These are phyloP conservation scores for Sebastes hopkinsi DNA, from an alignment of 2,797 vertebrate genomes.

Conservation along the genomic window DNA sequence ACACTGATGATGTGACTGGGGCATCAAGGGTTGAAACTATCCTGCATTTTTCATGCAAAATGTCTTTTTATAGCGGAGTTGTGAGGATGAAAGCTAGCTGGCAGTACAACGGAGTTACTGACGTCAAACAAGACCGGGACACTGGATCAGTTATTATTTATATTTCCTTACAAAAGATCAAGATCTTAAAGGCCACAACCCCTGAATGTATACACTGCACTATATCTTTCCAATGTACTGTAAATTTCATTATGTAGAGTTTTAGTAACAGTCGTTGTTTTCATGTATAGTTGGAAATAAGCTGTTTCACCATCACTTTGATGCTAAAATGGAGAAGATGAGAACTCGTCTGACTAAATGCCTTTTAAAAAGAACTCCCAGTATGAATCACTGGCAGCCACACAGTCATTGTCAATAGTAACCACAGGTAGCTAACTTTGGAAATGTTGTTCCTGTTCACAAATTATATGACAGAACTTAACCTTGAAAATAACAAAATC, in stretches of 20 bases:
- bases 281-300: not conserved
- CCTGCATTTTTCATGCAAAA: slow-evolving; percentile 66
- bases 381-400: not conserved
- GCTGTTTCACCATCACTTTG: not conserved
- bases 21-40: slow-evolving; percentile 29
- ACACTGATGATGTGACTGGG: slow-evolving; percentile 15
- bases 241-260: not conserved
- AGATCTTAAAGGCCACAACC: not conserved
- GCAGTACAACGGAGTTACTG: slow-evolving; percentile 24
- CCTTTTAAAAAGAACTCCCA: not conserved
- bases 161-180: slow-evolving; percentile 3
- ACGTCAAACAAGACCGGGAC: slow-evolving; percentile 29
- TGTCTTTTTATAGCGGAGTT: slow-evolving; percentile 59
- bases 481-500: not conserved
- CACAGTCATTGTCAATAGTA: not conserved
- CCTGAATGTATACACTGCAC: not conserved
- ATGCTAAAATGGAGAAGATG: not conserved
- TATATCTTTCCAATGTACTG: not conserved
- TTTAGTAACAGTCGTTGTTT: not conserved
- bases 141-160: slow-evolving; percentile 3
- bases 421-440: not conserved
- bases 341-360: not conserved
- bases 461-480: not conserved
- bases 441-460: not conserved
- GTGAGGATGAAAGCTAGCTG: slow-evolving; percentile 18